phyloP scores from a whole-genome alignment of 2,797 vertebrate genomes.

The Melanitta fusca region DNA sequence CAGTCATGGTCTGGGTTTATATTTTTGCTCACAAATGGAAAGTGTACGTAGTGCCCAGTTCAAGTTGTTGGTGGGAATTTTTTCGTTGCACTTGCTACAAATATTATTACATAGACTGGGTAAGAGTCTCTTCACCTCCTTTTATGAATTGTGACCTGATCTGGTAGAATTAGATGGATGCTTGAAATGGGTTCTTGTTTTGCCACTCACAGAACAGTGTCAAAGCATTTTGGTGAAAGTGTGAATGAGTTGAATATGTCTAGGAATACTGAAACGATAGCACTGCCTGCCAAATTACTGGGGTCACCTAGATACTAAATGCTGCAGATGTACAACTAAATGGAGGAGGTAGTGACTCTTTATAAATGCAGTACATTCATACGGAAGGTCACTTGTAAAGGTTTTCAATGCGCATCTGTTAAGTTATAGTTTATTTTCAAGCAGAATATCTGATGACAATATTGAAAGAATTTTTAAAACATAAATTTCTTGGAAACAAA shows the following conservation, averaged over 20 bases:
- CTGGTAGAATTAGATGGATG: not conserved
- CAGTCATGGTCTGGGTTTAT: not conserved
- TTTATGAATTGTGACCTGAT: not conserved
- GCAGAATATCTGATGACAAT: not conserved
- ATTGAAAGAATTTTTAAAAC: not conserved
- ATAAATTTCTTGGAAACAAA: not conserved
- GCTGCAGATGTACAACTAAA: not conserved
- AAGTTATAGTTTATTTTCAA: not conserved
- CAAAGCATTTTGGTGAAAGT: not conserved
- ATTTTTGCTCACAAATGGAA: not conserved
- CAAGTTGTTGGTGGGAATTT: not conserved
- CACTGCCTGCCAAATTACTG: not conserved
- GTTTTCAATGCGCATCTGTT: not conserved
- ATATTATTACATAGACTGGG: not conserved
- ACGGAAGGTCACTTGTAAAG: not conserved
- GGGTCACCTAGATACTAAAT: not conserved
- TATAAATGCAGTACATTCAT: not conserved
- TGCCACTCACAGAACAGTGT: fast-evolving
- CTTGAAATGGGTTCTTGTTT: not conserved
- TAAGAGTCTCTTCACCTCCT: not conserved
- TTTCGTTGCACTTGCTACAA: not conserved
- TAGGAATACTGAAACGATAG: not conserved
- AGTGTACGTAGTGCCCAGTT: fast-evolving
- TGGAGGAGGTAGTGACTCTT: not conserved
- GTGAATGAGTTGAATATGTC: fast-evolving